phyloP scores from a whole-genome alignment of 2,888 invertebrate species.

The Lasioglossum vierecki region DNA sequence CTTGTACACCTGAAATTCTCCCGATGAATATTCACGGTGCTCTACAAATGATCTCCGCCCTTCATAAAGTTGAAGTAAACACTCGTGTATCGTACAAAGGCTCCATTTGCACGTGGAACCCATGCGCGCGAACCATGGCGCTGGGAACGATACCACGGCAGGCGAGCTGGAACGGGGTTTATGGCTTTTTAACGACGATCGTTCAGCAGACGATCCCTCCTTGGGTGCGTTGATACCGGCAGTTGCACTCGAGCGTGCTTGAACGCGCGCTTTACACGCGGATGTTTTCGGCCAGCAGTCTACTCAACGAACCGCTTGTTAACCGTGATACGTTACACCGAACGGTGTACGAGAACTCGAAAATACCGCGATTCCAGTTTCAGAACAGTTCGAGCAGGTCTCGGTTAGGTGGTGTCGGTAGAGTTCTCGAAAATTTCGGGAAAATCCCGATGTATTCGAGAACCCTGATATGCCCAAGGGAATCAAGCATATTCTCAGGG shows the following conservation, averaged over 20 bases:
- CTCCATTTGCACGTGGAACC: constrained; percentile 11
- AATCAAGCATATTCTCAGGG: too few relatives aligned
- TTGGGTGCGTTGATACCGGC: constrained; percentile 27
- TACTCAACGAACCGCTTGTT: constrained; percentile 33
- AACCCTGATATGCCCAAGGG: neutral
- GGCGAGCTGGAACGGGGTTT: constrained; percentile 55
- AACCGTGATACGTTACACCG: neutral
- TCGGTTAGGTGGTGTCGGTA: neutral
- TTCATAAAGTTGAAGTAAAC: constrained; percentile 12
- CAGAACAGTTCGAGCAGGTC: neutral
- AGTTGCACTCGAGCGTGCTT: constrained; percentile 33
- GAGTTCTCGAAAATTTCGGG: neutral
- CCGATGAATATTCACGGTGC: neutral
- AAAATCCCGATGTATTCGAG: neutral
- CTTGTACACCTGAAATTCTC: neutral
- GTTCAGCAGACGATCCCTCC: constrained; percentile 58
- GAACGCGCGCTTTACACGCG: constrained; percentile 22
- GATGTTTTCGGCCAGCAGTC: constrained; percentile 14
- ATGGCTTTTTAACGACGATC: constrained; percentile 70
- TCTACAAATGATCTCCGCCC: neutral
- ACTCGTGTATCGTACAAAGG: constrained; percentile 19
- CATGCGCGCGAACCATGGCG: constrained; percentile 10
- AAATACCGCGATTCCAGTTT: neutral
- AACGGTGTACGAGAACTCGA: neutral
- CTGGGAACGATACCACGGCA: neutral